Conservation (phyloP, 2,888 invertebrate genomes). For the Tetragonula carbonaria region DNA sequence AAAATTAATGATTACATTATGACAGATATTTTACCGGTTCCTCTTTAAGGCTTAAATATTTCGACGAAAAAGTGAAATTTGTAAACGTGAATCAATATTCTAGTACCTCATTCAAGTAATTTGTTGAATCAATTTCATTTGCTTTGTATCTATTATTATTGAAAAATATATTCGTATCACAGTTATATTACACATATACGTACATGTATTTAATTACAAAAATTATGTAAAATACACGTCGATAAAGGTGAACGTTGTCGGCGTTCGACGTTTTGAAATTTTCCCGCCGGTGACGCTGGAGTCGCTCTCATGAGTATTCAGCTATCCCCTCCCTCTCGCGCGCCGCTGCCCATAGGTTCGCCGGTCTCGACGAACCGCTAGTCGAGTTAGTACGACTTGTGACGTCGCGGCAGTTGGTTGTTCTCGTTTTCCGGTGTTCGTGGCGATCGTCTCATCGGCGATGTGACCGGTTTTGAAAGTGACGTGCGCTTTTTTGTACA, state of each 20-base stretch:
- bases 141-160: background rate
- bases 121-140: background rate
- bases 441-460: slow-evolving; percentile 40
- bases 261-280: background rate
- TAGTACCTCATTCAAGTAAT: background rate
- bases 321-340: slow-evolving; percentile 22
- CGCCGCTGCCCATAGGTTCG: slow-evolving; percentile 49
- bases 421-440: slow-evolving; percentile 38
- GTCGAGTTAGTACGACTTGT: slow-evolving; percentile 72
- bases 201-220: slow-evolving; percentile 4
- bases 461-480: slow-evolving; percentile 63
- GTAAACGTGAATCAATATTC: slow-evolving; percentile 17
- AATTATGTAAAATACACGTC: slow-evolving; percentile 32
- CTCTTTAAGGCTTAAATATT: background rate
- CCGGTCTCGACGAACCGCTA: slow-evolving; percentile 44
- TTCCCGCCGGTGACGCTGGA: slow-evolving; percentile 11
- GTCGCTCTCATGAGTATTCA: background rate
- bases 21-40: background rate
- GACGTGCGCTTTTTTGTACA: slow-evolving; percentile 46
- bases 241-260: slow-evolving; percentile 52
- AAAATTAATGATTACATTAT: background rate
- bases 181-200: background rate
- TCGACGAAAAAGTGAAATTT: background rate
- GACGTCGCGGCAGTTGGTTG: slow-evolving; percentile 63
- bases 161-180: background rate